Evolutionary conservation across 2,888 invertebrate species (phyloP).

Genomic region (Calliphora vomitoria): DNA sequence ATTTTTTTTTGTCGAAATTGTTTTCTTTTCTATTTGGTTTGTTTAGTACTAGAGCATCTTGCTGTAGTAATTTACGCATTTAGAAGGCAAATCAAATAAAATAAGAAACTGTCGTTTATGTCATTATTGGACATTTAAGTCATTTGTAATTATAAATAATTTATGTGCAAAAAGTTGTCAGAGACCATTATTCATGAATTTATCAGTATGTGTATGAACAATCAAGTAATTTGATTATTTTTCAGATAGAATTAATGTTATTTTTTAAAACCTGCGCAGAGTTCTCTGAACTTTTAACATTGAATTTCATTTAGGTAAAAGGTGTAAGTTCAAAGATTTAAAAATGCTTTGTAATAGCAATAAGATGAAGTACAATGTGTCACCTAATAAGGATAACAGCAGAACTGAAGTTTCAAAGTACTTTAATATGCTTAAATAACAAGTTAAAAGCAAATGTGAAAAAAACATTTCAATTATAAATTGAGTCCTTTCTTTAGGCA

Average conservation of each 20-base stretch:
- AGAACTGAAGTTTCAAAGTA: neutral
- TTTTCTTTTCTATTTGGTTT: slow-evolving; percentile 13
- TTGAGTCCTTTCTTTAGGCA: too few species aligned
- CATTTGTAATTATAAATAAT: slow-evolving; percentile 53
- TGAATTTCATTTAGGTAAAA: neutral
- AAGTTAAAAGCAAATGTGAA: too few species aligned
- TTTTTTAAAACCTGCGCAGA: neutral
- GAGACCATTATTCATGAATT: slow-evolving; percentile 27
- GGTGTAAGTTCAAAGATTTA: neutral
- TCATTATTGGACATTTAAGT: slow-evolving; percentile 58
- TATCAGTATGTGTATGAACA: neutral
- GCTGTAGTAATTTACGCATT: neutral
- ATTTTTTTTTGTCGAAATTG: neutral
- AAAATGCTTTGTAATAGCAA: neutral
- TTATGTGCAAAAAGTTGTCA: slow-evolving; percentile 35
- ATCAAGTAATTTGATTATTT: slow-evolving; percentile 25
- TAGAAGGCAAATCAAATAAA: slow-evolving; percentile 27
- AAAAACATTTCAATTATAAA: too few species aligned
- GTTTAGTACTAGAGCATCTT: neutral
- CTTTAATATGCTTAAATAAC: neutral
- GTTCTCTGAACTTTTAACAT: slow-evolving; percentile 5
- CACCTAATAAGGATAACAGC: neutral
- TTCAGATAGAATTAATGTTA: neutral
- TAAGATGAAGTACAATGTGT: neutral
- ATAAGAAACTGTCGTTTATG: slow-evolving; percentile 47